Evolutionary conservation across 2,888 invertebrate species (phyloP).

Genomic region (Nephrotoma appendiculata): DNA sequence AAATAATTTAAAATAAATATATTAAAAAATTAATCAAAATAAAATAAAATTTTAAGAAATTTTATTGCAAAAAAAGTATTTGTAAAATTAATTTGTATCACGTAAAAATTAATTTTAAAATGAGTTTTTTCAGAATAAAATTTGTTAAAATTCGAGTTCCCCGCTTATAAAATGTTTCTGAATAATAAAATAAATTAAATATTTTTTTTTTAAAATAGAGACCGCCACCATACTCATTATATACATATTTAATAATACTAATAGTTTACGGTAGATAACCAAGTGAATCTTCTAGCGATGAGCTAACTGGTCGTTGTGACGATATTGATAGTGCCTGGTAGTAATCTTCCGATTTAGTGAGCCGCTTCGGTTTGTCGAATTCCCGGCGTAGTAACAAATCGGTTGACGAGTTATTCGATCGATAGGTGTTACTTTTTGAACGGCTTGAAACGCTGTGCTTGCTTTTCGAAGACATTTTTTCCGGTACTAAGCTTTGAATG

Average conservation of each 20-base stretch:
- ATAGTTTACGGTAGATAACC: conserved; percentile 32
- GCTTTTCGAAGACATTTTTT: conserved; percentile 14
- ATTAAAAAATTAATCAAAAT: not conserved
- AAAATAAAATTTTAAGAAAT: not conserved
- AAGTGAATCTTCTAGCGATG: conserved; percentile 33
- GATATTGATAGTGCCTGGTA: conserved; percentile 26
- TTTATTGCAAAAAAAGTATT: not conserved
- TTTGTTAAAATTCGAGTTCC: not conserved
- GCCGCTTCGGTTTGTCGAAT: not conserved
- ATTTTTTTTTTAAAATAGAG: not conserved
- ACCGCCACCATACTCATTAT: not conserved
- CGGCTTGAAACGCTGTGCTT: not conserved
- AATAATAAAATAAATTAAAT: not conserved
- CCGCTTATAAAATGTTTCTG: not conserved
- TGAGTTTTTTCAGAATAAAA: not conserved
- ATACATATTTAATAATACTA: not conserved
- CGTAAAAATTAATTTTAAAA: not conserved
- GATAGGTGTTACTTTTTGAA: conserved; percentile 2
- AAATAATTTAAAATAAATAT: not conserved
- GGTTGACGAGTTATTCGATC: not conserved
- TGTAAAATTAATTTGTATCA: not conserved
- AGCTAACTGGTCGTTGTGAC: conserved; percentile 23
- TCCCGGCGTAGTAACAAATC: conserved; percentile 1
- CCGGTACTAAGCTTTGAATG: conserved; percentile 36
- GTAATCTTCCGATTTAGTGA: conserved; percentile 8